phyloP scores from a whole-genome alignment of 2,888 invertebrate species.

The Phaonia tiefii region DNA sequence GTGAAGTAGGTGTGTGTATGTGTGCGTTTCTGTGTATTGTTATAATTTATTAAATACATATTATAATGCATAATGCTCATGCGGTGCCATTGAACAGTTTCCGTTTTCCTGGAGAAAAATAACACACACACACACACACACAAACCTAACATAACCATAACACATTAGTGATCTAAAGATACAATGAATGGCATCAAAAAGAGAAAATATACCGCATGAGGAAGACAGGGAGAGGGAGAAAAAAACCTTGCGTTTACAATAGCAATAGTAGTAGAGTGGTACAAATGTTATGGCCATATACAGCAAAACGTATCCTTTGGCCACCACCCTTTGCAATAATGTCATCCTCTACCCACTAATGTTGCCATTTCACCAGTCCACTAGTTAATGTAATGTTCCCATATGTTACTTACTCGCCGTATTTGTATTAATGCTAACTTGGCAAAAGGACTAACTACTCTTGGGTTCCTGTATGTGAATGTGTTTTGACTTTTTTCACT shows the following conservation, averaged over 20 bases:
- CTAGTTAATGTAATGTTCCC: neutral
- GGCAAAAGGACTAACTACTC: constrained; percentile 18
- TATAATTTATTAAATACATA: constrained; percentile 37
- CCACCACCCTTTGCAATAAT: neutral
- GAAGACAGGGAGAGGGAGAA: too few relatives aligned
- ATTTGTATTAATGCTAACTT: constrained; percentile 33
- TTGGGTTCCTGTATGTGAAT: too few relatives aligned
- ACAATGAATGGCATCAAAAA: too few relatives aligned
- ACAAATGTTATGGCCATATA: neutral
- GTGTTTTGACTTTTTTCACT: neutral
- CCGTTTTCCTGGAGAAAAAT: constrained; percentile 26
- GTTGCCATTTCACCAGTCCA: too few relatives aligned
- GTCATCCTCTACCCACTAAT: neutral
- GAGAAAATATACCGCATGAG: too few relatives aligned
- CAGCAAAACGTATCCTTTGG: neutral
- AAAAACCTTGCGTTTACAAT: neutral
- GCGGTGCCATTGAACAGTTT: constrained; percentile 34
- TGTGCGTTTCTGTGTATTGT: neutral
- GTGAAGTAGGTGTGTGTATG: constrained; percentile 21
- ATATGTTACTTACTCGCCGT: constrained; percentile 15
- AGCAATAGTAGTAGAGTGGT: neutral
- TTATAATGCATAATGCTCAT: constrained; percentile 13
- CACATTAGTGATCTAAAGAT: constrained; percentile 25
- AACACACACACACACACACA: too few relatives aligned
- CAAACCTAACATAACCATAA: neutral